Percentiles rank a stretch among this genome's conserved stretches.
phyloP scores from a whole-genome alignment of 2,888 invertebrate genomes.

The Metalampra italica region DNA sequence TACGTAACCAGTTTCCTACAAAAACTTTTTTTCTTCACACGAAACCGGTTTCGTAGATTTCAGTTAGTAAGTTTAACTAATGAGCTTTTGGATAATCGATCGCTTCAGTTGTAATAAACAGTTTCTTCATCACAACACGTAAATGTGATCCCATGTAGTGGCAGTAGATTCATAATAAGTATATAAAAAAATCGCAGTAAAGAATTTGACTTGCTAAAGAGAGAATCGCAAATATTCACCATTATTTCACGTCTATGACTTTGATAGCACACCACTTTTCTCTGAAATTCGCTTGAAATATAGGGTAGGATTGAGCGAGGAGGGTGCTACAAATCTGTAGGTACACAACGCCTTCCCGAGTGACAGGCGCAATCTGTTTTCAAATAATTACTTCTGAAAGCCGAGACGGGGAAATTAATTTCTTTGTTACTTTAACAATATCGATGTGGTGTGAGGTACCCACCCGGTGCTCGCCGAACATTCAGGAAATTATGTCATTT shows the following conservation, averaged over 20 bases:
- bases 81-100: no score
- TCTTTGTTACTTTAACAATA: constrained; percentile 59
- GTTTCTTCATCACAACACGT: no score
- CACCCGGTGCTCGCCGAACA: background rate
- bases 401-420: constrained; percentile 67
- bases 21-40: no score
- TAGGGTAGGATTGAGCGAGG: constrained; percentile 4
- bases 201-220: no score
- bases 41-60: no score
- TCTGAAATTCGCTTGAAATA: constrained; percentile 9
- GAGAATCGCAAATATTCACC: no score
- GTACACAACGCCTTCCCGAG: constrained; percentile 38
- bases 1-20: no score
- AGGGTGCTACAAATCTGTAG: constrained; percentile 29
- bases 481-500: background rate
- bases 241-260: background rate
- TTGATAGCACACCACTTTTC: background rate
- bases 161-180: no score
- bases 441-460: constrained; percentile 20
- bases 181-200: no score
- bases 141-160: no score
- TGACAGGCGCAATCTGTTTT: constrained; percentile 71
- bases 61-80: no score
- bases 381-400: constrained; percentile 72
- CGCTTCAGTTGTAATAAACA: no score